phyloP scores from a whole-genome alignment of 2,797 vertebrate genomes.

The Chiroxiphia lanceolata region DNA sequence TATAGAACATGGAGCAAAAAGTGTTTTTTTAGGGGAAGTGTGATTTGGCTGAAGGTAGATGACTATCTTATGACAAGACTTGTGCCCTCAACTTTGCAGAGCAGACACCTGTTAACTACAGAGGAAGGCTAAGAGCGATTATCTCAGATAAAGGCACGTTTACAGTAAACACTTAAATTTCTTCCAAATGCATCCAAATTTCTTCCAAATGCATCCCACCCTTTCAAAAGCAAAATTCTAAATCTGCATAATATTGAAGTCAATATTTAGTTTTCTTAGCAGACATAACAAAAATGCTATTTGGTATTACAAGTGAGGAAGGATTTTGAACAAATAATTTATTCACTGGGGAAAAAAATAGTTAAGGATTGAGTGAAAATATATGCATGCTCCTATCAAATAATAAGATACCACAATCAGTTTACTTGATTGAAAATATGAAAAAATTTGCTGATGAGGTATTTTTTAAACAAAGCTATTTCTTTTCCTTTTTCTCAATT shows the following conservation, averaged over 20 bases:
- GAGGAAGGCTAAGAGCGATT: not conserved
- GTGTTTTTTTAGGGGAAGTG: not conserved
- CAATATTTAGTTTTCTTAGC: not conserved
- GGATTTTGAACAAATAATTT: not conserved
- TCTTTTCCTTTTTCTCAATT: not conserved
- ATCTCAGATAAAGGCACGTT: not conserved
- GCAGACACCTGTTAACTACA: not conserved
- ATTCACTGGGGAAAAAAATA: not conserved
- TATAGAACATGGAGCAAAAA: not conserved
- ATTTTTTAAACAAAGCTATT: conserved; percentile 22
- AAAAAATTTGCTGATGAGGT: conserved; percentile 1
- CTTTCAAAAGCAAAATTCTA: not conserved
- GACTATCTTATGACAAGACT: not conserved
- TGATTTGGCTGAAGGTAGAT: not conserved
- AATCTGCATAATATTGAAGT: not conserved
- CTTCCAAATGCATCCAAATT: not conserved
- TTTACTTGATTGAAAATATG: not conserved
- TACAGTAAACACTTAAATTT: not conserved
- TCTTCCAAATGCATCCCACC: not conserved
- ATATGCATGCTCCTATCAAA: not conserved
- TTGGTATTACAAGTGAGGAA: not conserved
- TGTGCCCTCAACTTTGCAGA: not conserved
- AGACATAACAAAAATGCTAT: not conserved
- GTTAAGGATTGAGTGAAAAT: not conserved
- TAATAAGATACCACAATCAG: not conserved